Percentiles rank a stretch among this genome's conserved stretches.
Evolutionary conservation across 1,140 invertebrate species (phyloP).

Genomic region (Trachymyrmex cornetzi): DNA sequence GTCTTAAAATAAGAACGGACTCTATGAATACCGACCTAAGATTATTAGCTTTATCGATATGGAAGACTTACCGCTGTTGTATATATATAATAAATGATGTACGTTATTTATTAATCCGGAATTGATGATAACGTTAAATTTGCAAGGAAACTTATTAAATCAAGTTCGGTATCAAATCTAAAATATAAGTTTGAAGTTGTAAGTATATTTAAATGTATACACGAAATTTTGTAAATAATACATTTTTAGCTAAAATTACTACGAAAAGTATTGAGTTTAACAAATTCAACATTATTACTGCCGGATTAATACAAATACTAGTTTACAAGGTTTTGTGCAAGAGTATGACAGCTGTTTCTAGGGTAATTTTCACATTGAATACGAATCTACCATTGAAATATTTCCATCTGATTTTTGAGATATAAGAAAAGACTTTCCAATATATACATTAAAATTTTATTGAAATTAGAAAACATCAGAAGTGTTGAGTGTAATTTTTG

Average conservation of each 20-base stretch:
- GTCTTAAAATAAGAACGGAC: no score
- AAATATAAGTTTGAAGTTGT: neutral
- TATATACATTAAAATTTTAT: no score
- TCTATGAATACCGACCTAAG: neutral
- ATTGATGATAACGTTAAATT: slow-evolving; percentile 22
- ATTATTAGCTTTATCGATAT: slow-evolving; percentile 46
- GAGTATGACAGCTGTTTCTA: no score
- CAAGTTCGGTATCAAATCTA: neutral
- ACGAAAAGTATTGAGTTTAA: neutral
- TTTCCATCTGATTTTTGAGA: no score
- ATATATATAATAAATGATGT: slow-evolving; percentile 17
- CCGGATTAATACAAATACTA: neutral
- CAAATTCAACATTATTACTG: slow-evolving; percentile 9
- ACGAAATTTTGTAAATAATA: slow-evolving; percentile 51
- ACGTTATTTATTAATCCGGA: slow-evolving; percentile 15
- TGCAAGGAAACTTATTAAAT: slow-evolving; percentile 6
- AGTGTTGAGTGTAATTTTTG: no score
- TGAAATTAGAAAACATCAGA: no score
- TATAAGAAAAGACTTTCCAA: no score
- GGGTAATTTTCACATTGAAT: no score
- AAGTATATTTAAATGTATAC: slow-evolving; percentile 4
- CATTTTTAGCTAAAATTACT: slow-evolving; percentile 27
- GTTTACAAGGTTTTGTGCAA: no score
- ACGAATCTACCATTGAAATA: no score
- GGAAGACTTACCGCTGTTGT: slow-evolving; percentile 4